These are phyloP conservation scores for Metaphire vulgaris DNA, from an alignment of 1,140 invertebrate genomes.

Conservation along the genomic window DNA sequence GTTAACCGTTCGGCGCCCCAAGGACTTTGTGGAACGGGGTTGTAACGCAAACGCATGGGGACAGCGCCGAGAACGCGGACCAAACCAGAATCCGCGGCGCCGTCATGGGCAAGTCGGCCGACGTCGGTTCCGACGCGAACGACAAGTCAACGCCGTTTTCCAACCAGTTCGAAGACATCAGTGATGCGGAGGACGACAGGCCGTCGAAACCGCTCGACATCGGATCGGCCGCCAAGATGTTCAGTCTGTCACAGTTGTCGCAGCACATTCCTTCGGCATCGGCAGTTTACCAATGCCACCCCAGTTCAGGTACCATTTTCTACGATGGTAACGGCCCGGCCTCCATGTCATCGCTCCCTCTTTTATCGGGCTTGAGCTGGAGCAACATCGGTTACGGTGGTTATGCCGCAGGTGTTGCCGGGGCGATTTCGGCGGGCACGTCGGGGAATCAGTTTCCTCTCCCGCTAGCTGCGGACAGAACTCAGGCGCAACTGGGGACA, in stretches of 20 bases:
- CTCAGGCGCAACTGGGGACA: not conserved
- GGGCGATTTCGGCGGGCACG: not conserved
- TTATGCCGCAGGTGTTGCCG: not conserved
- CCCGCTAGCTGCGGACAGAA: not conserved
- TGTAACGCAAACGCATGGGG: not conserved
- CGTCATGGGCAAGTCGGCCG: not conserved
- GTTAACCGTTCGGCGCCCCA: too few relatives aligned
- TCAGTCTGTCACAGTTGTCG: not conserved
- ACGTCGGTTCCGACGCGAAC: not conserved
- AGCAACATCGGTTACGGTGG: not conserved
- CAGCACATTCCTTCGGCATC: not conserved
- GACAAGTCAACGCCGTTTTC: conserved; percentile 16
- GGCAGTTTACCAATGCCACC: not conserved
- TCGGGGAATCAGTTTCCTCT: not conserved
- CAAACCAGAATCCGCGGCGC: not conserved
- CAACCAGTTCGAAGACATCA: conserved; percentile 32
- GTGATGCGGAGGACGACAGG: conserved; percentile 33
- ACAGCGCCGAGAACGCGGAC: not conserved
- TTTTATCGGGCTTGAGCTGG: not conserved
- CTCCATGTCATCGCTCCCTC: not conserved
- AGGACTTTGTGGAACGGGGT: too few relatives aligned
- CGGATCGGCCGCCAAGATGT: not conserved
- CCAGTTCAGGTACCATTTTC: not conserved
- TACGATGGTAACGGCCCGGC: not conserved
- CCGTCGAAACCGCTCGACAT: not conserved